Base-by-base conservation (phyloP, 1,140 invertebrate species). In the Macrobrachium nipponense region DNA sequence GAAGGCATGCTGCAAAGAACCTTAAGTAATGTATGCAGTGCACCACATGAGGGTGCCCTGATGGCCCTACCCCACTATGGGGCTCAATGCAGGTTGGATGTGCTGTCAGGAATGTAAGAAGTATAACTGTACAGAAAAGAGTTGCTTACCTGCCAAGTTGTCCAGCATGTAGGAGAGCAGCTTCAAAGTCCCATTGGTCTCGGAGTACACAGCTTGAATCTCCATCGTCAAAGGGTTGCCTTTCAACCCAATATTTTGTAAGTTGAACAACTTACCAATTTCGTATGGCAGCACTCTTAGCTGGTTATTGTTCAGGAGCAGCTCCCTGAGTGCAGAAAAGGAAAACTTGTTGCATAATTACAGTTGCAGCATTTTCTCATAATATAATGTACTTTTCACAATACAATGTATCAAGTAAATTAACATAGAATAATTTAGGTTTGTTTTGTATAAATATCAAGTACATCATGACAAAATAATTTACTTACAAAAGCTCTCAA, bases 211-310 rank as follows among this genome's bases (percentile, higher is more conserved):
- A 76, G 95, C 94, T 91, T 97, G 93, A 91, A 98, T 95, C 90
- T 99, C 98, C 91, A 96, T 96, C 89, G 95, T 95, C 68, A 99
- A 93, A 73, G 98, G 98, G 94, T 99, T 99, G 17, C 97, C 97
- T 90, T 85, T 85, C 23, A 89, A 82, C 58, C 79, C 86, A 77
- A 89, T 88, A 68, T 87, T 93, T 92, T 98, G 96, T 88, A 99
- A 93, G 92, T 99, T 97, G 92, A 99, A 99, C 87, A 99, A 94
- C 92, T 98, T 98, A 88, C 98, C 98, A 89, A 99, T 93, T 92
- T 99, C 98, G 92, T 97, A 99, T 5, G 98, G 98, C 90, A 99
- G 93, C 88, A 96, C 94, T 76, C 98, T 94, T 87, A 99, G 93
- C 90, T 95, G 95, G 92, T 99, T 99, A 92, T 99, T 95, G 91